Evolutionary conservation across 2,888 invertebrate species (phyloP), one percentile per base, ranked within the genome.

Genomic region (Pogonocherus hispidulus): DNA sequence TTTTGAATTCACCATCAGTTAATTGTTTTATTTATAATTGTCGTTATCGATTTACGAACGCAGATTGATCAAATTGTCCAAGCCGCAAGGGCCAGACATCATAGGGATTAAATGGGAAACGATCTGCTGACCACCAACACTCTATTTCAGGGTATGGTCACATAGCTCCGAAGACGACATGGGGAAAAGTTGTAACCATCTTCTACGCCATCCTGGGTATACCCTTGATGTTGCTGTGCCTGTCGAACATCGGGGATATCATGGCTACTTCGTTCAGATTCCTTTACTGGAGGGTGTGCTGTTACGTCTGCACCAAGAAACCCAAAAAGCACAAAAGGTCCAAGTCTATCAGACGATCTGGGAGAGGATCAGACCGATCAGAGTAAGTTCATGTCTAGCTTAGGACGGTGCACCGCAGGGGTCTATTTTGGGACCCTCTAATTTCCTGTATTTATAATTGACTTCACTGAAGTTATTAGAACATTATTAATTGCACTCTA

Each of bases 201-300:
- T 93, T 98, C 84, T 98, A 98, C 86, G 97, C 97, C 20, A 97
- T 98, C 82, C 89, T 97, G 74, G 98, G 95, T 52, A 98, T 98
- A 77, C 98, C 98, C 0, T 87, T 98, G 75, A 97, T 98, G 96
- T 89, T 98, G 79, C 90, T 98, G 16, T 98, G 97, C 80, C 89
- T 98, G 74, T 96, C 97, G 63, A 97, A 95, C 86, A 96, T 96
- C 78, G 96, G 97, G 4, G 96, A 96, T 84, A 93, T 96, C 73
- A 95, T 97, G 95, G 96, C 96, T 1, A 94, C 95, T 51, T 95
- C 95, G 5, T 97, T 97, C 87, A 92, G 95, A 73, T 96, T 96
- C 81, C 86, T 96, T n/a, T 97, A 97, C 83, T 96, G 96, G 96
- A 91, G 94, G 65, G 92, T 95, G 2, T 97, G 96, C 81, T 96